Evolutionary conservation across 1,140 invertebrate genomes (phyloP), one percentile per base, ranked within the genome.

Genomic region (Magallana angulata): DNA sequence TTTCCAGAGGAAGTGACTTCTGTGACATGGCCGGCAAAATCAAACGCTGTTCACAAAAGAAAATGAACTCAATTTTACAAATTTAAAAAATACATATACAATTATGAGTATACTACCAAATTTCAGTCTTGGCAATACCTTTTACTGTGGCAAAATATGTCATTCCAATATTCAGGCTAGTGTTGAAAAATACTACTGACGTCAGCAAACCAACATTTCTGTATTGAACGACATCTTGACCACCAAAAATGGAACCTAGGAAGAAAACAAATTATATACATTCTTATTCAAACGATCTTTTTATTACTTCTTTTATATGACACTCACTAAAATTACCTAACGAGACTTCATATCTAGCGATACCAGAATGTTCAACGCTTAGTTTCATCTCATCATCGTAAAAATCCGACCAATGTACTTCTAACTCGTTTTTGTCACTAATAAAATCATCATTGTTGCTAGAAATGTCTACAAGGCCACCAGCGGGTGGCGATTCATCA

Each of bases 111-210:
- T 64, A 64, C 60, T 64, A 7, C 16, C 18, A 7, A 64, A 12
- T 76, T 11, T 12, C 3, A 0, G 36, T 48, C 5, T 4, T 57
- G 7, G 57, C 48, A 82, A 80, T 85, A 90, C 90, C 90, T 86
- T 82, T 87, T 8, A 90, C 88, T 83, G 90, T 89, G 2, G 86
- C 86, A 76, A 87, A 81, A 56, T 85, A 90, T 4, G 30, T 84
- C 48, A 81, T n/a, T 62, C 90, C 90, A 14, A 81, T 80, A 7
- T 14, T 48, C 5, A 89, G 48, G n/a, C 8, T 82, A 7, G 87
- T 56, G 24, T 90, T 85, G 8, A 48, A 5, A 12, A 88, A 36
- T 14, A 12, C 57, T 36, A 81, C 68, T 18, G 62, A 57, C 16
- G 84, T 76, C 64, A 71, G 57, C 14, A 86, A 80, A 24, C 88